Evolutionary conservation across 2,113 vertebrate species (phyloP), one percentile per base, ranked within the genome.

Genomic region (Phylloscopus trochiloides): DNA sequence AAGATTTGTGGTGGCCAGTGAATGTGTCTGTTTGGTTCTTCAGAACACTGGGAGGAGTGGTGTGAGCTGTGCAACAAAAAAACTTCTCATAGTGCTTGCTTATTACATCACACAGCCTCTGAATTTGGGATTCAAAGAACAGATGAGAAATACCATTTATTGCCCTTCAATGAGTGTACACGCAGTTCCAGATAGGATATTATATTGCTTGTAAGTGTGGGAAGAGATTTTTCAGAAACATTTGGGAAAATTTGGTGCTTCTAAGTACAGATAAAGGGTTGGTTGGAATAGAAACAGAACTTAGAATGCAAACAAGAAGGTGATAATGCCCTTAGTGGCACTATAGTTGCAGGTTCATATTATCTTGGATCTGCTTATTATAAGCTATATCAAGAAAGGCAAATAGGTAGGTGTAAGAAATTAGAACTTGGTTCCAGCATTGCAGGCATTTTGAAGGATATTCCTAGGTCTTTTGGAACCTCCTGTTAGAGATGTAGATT

Each of bases 11-110:
- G 22, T 38, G 20, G 4, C 63, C 36, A 52, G 15, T 2, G 4
- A 65, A 62, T n/a, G 4, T 36, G 12, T 51, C 42, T 80, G 3
- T 24, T 40, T 80, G 32, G 9, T 45, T 86, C 28, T 71, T 28
- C 40, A 43, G n/a, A 57, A 57, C 0, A 0, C 26, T 1, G 2
- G 38, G 14, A 57, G 14, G 50, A 65, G 12, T 9, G 12, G 29
- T 45, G 14, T 3, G 4, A 12, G 17, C 18, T 50, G 42, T 16
- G 2, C 29, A 68, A 32, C 19, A 48, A 47, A 72, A 71, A 45
- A 45, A 3, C 14, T 48, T 42, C 22, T 80, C 10, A 34, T 32
- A 7, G 14, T 52, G 6, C 26, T 87, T 4, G 0, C 28, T 62
- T 58, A 4, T 25, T 72, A 2, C 62, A 38, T 38, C 28, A 36